A percentile compares a stretch with the other conserved stretches of the same genome.
These are phyloP conservation scores for Connochaetes taurinus DNA, from an alignment of 2,113 vertebrate species.

Conservation along the genomic window DNA sequence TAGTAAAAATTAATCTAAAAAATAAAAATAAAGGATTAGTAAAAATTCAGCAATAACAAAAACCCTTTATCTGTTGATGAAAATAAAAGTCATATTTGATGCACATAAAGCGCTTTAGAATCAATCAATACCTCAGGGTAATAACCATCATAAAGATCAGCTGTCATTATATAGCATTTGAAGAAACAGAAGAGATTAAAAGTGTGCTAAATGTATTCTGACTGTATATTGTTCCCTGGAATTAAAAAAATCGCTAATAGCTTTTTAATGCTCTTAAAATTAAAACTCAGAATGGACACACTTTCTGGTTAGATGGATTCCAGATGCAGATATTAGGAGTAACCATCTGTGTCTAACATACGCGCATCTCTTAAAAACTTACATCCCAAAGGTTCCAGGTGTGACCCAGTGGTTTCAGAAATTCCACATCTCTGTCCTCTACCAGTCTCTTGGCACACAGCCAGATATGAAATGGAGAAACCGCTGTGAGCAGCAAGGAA, in stretches of 20 bases:
- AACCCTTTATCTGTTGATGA: neutral
- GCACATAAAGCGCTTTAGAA: neutral
- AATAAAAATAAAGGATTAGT: neutral
- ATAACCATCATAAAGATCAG: neutral
- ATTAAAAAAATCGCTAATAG: constrained; percentile 72
- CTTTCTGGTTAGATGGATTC: neutral
- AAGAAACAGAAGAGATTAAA: neutral
- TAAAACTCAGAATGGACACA: neutral
- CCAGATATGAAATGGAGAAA: neutral
- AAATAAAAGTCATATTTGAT: neutral
- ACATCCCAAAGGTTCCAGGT: neutral
- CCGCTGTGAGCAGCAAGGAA: neutral
- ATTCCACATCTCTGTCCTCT: neutral
- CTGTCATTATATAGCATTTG: neutral
- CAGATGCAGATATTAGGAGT: neutral
- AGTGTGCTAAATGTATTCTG: neutral
- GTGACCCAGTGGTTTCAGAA: neutral
- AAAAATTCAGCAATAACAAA: neutral
- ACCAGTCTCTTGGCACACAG: neutral
- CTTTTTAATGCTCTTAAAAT: neutral
- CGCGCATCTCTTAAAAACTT: neutral
- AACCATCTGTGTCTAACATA: neutral
- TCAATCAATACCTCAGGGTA: neutral
- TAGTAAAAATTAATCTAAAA: neutral
- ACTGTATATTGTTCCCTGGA: neutral